A percentile compares a stretch with the other conserved stretches of the same genome.
Conservation (phyloP, 2,797 vertebrate genomes). For the Molothrus aeneus region DNA sequence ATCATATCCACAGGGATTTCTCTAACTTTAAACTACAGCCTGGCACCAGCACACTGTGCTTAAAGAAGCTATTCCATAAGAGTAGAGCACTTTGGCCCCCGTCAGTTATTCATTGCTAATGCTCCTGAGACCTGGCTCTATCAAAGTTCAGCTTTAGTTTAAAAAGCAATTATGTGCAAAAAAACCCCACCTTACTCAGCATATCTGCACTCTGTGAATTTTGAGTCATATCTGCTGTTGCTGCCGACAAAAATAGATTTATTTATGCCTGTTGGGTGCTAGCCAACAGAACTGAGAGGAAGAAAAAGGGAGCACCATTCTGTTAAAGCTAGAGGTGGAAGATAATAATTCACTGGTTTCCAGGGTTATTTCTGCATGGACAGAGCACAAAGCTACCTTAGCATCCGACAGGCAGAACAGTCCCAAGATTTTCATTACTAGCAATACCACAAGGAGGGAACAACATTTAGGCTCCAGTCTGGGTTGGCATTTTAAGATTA, state of each 20-base stretch:
- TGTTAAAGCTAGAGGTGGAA: neutral
- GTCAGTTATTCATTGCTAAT: neutral
- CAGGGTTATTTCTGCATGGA: neutral
- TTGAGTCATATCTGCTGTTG: conserved; percentile 50
- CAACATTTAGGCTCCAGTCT: neutral
- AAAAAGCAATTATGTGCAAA: conserved; percentile 17
- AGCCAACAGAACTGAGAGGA: conserved; percentile 17
- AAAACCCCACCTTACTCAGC: conserved; percentile 50
- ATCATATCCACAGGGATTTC: neutral
- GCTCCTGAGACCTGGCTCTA: neutral
- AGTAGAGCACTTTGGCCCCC: neutral
- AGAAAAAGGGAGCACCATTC: neutral
- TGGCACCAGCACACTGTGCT: neutral
- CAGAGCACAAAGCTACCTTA: neutral
- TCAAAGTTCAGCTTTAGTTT: neutral
- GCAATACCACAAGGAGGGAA: neutral
- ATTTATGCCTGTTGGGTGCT: conserved; percentile 47
- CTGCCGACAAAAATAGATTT: conserved; percentile 22
- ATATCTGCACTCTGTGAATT: conserved; percentile 49
- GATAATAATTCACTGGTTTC: neutral
- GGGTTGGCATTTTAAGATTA: neutral
- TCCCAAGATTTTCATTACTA: neutral
- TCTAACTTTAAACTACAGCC: neutral
- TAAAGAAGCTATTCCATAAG: neutral
- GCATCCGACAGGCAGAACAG: neutral